phyloP scores from a whole-genome alignment of 2,113 vertebrate genomes.

The Turnix velox region DNA sequence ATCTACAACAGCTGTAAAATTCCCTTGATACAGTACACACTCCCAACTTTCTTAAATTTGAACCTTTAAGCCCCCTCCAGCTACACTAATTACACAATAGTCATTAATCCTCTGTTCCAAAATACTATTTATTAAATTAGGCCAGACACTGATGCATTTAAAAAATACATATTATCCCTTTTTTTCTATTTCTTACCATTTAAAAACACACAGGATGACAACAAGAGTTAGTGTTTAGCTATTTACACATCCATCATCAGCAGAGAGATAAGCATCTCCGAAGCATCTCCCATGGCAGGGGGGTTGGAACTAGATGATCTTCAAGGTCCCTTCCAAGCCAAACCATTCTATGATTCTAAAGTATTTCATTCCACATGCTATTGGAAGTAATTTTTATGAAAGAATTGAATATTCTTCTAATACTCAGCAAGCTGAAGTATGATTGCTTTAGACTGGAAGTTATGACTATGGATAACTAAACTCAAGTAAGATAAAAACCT shows the following conservation, averaged over 20 bases:
- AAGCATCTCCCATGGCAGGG: too few species aligned
- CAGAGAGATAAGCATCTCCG: neutral
- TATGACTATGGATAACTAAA: neutral
- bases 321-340: too few species aligned
- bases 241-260: neutral
- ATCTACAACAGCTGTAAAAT: neutral
- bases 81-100: neutral
- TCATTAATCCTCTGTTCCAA: neutral
- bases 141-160: neutral
- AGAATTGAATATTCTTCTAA: neutral
- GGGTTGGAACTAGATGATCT: too few species aligned
- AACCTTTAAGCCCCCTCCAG: neutral
- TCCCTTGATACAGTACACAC: neutral
- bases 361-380: neutral
- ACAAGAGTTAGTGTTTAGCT: neutral
- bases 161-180: neutral
- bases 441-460: neutral
- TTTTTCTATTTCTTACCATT: neutral
- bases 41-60: neutral
- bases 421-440: neutral
- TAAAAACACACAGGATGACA: neutral
- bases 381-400: neutral
- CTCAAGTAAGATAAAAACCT: neutral
- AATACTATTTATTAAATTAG: neutral
- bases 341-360: too few species aligned